Evolutionary conservation across 2,113 vertebrate genomes (phyloP).

Genomic region (Myxocyprinus asiaticus): DNA sequence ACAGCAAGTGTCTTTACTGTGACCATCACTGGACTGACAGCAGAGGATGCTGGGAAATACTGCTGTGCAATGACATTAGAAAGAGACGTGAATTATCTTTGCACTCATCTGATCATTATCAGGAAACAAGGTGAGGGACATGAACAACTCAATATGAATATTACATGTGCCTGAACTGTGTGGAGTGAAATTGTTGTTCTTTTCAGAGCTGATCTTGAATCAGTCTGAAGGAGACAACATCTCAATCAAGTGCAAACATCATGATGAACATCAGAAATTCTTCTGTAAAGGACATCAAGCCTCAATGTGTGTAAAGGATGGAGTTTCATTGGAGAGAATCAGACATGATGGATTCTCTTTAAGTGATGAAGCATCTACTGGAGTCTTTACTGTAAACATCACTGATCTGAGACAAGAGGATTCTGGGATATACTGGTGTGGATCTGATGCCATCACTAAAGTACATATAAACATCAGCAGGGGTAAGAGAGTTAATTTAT

Average conservation of each 20-base stretch:
- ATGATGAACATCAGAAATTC: neutral
- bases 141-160: neutral
- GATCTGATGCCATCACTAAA: no score
- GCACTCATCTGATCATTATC: neutral
- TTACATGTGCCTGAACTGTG: neutral
- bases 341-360: neutral
- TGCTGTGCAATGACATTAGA: slow-evolving; percentile 32
- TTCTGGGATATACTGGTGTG: no score
- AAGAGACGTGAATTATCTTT: neutral
- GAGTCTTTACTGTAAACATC: no score
- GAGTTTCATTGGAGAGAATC: slow-evolving; percentile 19
- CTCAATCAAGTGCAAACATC: slow-evolving; percentile 19
- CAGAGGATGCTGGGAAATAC: slow-evolving; percentile 47
- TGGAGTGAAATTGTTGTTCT: neutral
- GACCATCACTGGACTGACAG: slow-evolving; percentile 31
- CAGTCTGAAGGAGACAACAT: slow-evolving; percentile 22
- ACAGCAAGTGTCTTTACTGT: slow-evolving; percentile 19
- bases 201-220: slow-evolving; percentile 19
- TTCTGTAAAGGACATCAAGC: slow-evolving; percentile 17
- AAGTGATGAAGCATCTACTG: no score
- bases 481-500: neutral
- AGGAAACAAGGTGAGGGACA: neutral
- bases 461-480: no score
- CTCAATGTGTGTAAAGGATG: slow-evolving; percentile 23
- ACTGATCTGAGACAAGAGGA: no score